Base-by-base conservation (phyloP, 2,888 invertebrate species). In the Cephus sareptanus region DNA sequence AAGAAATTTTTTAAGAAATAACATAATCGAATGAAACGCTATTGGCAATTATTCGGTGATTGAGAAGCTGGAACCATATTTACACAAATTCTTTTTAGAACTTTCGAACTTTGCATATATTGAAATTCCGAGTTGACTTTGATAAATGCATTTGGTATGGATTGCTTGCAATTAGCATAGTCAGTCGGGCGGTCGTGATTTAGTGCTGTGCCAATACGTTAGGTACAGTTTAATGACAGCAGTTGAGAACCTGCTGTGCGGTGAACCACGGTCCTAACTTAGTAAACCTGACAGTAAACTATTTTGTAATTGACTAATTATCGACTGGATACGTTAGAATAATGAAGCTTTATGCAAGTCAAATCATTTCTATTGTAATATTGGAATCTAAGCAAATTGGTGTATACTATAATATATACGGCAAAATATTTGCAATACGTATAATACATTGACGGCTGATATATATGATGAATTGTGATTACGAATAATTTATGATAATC, bases 151-250 rank as follows among this genome's bases (percentile, higher is more conserved):
- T 56, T 56, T 56, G 56, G 15, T 56, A 56, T 6, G 30, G 71
- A 71, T 71, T 71, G 71, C 30, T 30, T 23, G 71, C 34, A 71
- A 71, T 71, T 71, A 71, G 30, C 34, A 34, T 34, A 15, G 34
- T 33, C 71, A 9, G 34, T 34, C 2, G 15, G 6, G 11, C 23
- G 23, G 23, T 33, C 15, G 13, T 71, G 71, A 71, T 71, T 71
- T 23, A 71, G 71, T 71, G 71, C 71, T 23, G 15, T 34, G 71
- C 31, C 23, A 34, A 71, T 71, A 71, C 23, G 71, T 71, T 30
- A 71, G 15, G 31, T 30, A 23, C 30, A 71, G 71, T 71, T 71
- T 71, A 71, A 30, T 71, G 71, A 71, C 71, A 71, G 71, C 34
- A 71, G 71, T 71, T 71, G 30, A 30, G 30, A 31, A 34, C 23